Evolutionary conservation across 2,113 vertebrate species (phyloP), one percentile per base, ranked within the genome.

Genomic region (Nibea albiflora): DNA sequence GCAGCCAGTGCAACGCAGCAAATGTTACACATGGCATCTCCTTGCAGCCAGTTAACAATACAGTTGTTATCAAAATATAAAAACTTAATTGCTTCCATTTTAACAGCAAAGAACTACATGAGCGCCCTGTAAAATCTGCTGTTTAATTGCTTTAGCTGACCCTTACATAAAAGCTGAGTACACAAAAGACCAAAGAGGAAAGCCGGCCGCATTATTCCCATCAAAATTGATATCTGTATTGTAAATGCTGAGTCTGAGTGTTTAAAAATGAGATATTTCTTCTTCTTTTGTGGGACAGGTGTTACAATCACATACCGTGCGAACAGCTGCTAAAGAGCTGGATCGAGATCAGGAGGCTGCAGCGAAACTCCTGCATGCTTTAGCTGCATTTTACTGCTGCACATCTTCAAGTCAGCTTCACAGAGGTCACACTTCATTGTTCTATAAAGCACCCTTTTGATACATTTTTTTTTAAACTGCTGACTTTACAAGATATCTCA

Each of bases 301-400:
- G 44, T 19, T 71, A 49, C 17, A 76, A 70, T 81, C 79, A 82
- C 54, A 86, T 72, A 71, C 67, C 73, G 70, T 67, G 69, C 86
- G 66, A 86, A 63, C 58, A 83, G 70, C 64, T 64, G 57, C 72
- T 77, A 84, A 85, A 78, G 53, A 53, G 31, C 63, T 62, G 69
- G 64, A 81, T 63, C 31, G 53, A 58, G 50, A 73, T 73, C 47
- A 57, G 42, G 50, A 75, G n/a, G 68, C 64, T 83, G 79, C 28
- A 77, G 84, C 72, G 47, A 81, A 67, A 74, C 20, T 11, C 49
- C 44, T 73, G 78, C 54, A 66, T 86, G 83, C 88, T 89, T 81
- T 88, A 78, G 88, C 85, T 94, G 89, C 89, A 78, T 76, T 94
- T 81, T 83, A 85, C 88, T 77, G 67, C 80, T 80, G 52, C 8